Percentiles rank a stretch among this genome's conserved stretches.
Conservation (phyloP, 2,888 invertebrate species). For the Bombyx huttoni region DNA sequence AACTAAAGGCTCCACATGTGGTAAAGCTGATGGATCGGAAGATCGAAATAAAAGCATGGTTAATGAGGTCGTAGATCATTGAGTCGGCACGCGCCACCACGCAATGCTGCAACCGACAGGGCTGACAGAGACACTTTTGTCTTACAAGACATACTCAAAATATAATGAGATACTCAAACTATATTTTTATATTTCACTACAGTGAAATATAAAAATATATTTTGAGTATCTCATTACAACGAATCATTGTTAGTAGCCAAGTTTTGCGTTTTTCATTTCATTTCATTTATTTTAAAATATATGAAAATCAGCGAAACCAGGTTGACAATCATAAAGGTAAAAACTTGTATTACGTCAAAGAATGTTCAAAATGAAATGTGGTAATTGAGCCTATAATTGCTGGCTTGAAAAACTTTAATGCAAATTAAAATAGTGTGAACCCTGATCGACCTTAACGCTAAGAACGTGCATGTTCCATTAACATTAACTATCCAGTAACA, state of each 20-base stretch:
- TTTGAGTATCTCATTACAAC: neutral
- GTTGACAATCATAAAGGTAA: neutral
- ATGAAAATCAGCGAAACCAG: neutral
- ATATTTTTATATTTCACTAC: no score
- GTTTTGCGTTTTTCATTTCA: no score
- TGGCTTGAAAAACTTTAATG: no score
- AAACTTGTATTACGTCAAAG: neutral
- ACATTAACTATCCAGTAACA: constrained; percentile 16
- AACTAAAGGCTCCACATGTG: constrained; percentile 28
- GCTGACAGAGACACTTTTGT: constrained; percentile 8
- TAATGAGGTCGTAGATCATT: constrained; percentile 43
- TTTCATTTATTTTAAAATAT: no score
- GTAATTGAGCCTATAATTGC: no score
- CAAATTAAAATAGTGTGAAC: constrained; percentile 9
- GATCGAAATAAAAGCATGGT: constrained; percentile 21
- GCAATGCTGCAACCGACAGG: constrained; percentile 18
- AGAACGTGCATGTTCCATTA: constrained; percentile 12
- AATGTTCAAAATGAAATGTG: no score
- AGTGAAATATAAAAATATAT: no score
- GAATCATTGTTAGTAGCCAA: neutral
- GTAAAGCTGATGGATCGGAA: constrained; percentile 11
- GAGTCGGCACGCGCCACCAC: constrained; percentile 40
- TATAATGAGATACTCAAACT: neutral
- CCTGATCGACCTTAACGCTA: constrained; percentile 21
- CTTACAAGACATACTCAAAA: neutral